Evolutionary conservation across 2,113 vertebrate genomes (phyloP).

Genomic region (Spea bombifrons): DNA sequence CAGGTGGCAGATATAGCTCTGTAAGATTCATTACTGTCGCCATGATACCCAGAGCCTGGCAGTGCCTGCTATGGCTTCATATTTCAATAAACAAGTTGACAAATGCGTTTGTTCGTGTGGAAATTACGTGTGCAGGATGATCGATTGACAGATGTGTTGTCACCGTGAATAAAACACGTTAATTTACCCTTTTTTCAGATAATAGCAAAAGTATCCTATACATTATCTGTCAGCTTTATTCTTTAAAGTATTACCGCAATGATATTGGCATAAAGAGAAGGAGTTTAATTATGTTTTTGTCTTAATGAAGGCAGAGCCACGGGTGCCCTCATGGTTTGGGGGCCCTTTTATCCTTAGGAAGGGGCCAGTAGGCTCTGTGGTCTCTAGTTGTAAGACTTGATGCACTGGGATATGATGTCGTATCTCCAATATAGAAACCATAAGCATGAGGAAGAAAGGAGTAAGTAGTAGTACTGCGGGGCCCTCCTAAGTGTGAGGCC

Average conservation of each 20-base stretch:
- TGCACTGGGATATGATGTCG: too few relatives aligned
- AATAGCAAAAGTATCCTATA: slow-evolving; percentile 12
- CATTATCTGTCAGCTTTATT: slow-evolving; percentile 8
- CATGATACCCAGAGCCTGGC: not conserved
- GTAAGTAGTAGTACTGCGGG: too few relatives aligned
- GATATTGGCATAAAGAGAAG: not conserved
- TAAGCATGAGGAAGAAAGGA: too few relatives aligned
- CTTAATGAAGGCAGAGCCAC: not conserved
- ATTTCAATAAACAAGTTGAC: slow-evolving; percentile 30
- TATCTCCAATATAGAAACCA: too few relatives aligned
- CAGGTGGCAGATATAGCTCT: not conserved
- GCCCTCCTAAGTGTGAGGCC: too few relatives aligned
- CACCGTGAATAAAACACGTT: slow-evolving; percentile 27
- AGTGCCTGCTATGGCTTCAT: slow-evolving; percentile 27
- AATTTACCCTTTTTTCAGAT: slow-evolving; percentile 31
- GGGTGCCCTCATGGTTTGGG: too few relatives aligned
- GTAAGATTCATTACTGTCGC: slow-evolving; percentile 10
- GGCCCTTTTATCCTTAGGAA: too few relatives aligned
- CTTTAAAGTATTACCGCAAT: slow-evolving; percentile 22
- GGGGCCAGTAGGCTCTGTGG: too few relatives aligned
- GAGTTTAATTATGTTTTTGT: slow-evolving; percentile 6
- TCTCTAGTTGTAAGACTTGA: too few relatives aligned
- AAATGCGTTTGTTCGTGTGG: slow-evolving; percentile 20
- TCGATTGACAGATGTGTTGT: slow-evolving; percentile 37
- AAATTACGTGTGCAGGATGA: slow-evolving; percentile 25